Conservation (phyloP, 2,797 vertebrate genomes). For the Brachyrhaphis roseni region DNA sequence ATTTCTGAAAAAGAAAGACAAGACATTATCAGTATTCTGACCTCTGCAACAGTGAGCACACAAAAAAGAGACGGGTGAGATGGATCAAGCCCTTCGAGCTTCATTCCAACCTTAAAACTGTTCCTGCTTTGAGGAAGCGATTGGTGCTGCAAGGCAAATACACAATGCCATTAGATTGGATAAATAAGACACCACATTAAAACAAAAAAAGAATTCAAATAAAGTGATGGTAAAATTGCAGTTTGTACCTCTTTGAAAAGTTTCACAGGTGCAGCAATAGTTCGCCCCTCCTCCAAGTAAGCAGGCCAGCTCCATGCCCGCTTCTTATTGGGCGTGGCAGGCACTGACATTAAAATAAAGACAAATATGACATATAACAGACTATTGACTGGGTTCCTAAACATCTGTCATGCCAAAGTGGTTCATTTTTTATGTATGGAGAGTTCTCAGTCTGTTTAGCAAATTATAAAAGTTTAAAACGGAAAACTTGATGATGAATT, state of each 20-base stretch:
- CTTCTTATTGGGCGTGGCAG: slow-evolving; percentile 83
- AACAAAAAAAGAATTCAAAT: not conserved
- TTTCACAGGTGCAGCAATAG: slow-evolving; percentile 86
- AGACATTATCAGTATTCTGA: slow-evolving; percentile 45
- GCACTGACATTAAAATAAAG: slow-evolving; percentile 54
- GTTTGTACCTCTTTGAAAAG: slow-evolving; percentile 89
- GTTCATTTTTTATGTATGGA: not conserved
- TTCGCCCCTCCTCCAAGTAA: slow-evolving; percentile 90
- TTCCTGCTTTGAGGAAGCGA: slow-evolving; percentile 91
- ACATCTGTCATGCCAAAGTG: not conserved
- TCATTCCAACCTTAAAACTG: slow-evolving; percentile 92
- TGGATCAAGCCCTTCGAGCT: slow-evolving; percentile 91
- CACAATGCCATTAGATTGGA: not conserved
- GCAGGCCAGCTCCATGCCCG: slow-evolving; percentile 90
- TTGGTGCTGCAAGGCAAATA: slow-evolving; percentile 82
- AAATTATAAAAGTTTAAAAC: not conserved
- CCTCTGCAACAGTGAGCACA: slow-evolving; percentile 91
- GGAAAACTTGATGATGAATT: not conserved
- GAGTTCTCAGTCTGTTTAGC: not conserved
- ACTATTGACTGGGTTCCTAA: not conserved
- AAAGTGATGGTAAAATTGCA: not conserved
- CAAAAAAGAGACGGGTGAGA: slow-evolving; percentile 90
- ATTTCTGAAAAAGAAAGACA: not conserved
- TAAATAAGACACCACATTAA: slow-evolving; percentile 1
- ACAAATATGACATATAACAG: not conserved